Evolutionary conservation across 2,888 invertebrate genomes (phyloP), one percentile per base, ranked within the genome.

Genomic region (Poecilobothrus nobilitatus): DNA sequence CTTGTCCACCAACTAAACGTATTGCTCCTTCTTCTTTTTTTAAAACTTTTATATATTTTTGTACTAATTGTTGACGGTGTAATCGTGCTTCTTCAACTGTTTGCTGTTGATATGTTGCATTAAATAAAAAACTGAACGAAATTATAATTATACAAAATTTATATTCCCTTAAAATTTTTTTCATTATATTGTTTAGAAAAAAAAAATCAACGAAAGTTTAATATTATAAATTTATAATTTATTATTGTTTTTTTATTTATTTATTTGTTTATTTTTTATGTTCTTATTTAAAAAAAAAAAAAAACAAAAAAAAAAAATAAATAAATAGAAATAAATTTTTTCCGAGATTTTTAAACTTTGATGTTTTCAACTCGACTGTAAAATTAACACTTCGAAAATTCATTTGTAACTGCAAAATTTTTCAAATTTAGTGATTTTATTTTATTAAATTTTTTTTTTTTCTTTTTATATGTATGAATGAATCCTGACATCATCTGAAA

Each of bases 21-120:
- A 92, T 78, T 70, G 87, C 88, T 12, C 91, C 92, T 74, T 93
- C 92, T 73, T 88, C 84, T 78, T 88, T 87, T 77, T 88, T 89
- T 71, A 89, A 82, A 70, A 88, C 86, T 75, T 89, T 90, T 72
- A 91, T 82, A 73, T 92, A 85, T 74, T 87, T 88, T 75, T 87
- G 89, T 20, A 91, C 84, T 71, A 90, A 84, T 37, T 84, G 83
- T 0, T 88, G 88, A 66, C 86, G 76, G 67, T 78, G 79, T 66
- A 75, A 75, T 12, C 79, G 75, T 9, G 81, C 81, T 68, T 81
- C 81, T 69, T 80, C 79, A 37, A 81, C 41, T 0, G 78, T 74
- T 67, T 73, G 65, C 65, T 71, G 72, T 41, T 53, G 53, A 53
- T 53, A n/a, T 18, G 53, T 53, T 53, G 2, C 6, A 53, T 53